Evolutionary conservation across 2,888 invertebrate genomes (phyloP), one percentile per base, ranked within the genome.

Genomic region (Spodoptera littoralis): DNA sequence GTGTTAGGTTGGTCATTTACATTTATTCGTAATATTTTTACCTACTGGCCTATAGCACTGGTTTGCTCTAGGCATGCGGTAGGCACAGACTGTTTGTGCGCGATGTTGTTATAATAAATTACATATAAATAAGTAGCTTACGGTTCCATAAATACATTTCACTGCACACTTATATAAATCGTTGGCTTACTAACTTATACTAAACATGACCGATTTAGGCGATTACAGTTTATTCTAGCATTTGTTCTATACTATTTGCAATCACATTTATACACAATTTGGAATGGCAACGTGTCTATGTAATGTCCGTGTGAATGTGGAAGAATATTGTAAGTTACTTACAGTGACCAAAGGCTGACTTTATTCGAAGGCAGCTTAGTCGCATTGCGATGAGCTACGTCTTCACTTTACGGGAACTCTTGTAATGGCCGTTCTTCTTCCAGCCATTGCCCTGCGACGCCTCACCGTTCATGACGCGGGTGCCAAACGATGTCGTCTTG

Each of bases 391-490:
- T 80, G 66, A 90, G 85, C 90, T 94, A 94, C 89, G 94, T 94
- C 66, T 93, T 94, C 63, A 94, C 80, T 64, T 90, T 93, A 41
- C 92, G 84, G 0, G 86, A 86, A 12, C 77, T 72, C 73, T 93
- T 93, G 76, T 96, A 92, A 68, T 92, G 92, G 18, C 96, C 96
- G 82, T 96, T 96, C 64, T 95, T 95, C 83, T 95, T 95, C 89
- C 94, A 92, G 11, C 95, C 93, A 79, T 95, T 95, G 66, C 90
- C 89, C 60, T 92, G 95, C 1, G 94, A 81, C 58, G 71, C 81
- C 11, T 94, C 95, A 4, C 95, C 95, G 84, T 95, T 95, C 74
- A 86, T 77, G 1, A 87, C 79, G 11, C 93, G 90, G 1, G 84
- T 75, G 1, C 86, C 84, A 73, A 94, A 92, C 13, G 93, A 84